Base-by-base conservation (phyloP, 2,113 vertebrate species). In the Pelvicachromis taeniatus region DNA sequence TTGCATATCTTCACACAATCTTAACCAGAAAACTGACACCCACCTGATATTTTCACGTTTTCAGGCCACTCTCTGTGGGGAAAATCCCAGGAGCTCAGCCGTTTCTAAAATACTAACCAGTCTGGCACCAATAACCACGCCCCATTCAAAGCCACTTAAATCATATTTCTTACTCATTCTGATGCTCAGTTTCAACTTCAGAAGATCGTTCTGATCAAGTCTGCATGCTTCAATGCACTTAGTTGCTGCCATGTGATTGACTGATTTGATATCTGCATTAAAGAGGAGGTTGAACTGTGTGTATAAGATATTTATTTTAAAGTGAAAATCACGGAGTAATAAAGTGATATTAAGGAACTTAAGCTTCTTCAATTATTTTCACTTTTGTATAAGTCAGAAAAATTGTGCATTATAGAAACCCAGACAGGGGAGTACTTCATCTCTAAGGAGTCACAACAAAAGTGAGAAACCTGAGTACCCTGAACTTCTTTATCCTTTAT, bases 151-250 rank as follows among this genome's bases (percentile, higher is more conserved):
- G 9, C 23, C 26, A 9, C 14, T 73, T 3, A 73, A 73, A 29
- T 29, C 68, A 48, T 48, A 14, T 73, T 73, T 48, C 42, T 48
- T 29, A 2, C 23, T 23, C 23, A 19, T 73, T 73, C 42, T 73
- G 42, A 73, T 73, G 0, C 42, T 29, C 42, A 48, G 42, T 29
- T 29, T 48, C 23, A 73, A 23, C 68, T 48, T 73, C 14, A 73
- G 14, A 4, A 73, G 14, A 5, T 48, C 2, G 0, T 45, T 26
- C 42, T 17, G 21, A 70, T 45, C 65, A 29, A 10, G 8, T 17
- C 65, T 70, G 7, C 65, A 70, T 45, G 38, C 3, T 0, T 26
- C 5, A 10, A 0, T 26, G 21, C 38, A 26, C 38, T 10, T 2
- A 45, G 38, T 26, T 70, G 65, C 21, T 23, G n/a, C n/a, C 40